These are phyloP conservation scores for Andrena fulva DNA, from an alignment of 2,888 invertebrate species.

Conservation along the genomic window DNA sequence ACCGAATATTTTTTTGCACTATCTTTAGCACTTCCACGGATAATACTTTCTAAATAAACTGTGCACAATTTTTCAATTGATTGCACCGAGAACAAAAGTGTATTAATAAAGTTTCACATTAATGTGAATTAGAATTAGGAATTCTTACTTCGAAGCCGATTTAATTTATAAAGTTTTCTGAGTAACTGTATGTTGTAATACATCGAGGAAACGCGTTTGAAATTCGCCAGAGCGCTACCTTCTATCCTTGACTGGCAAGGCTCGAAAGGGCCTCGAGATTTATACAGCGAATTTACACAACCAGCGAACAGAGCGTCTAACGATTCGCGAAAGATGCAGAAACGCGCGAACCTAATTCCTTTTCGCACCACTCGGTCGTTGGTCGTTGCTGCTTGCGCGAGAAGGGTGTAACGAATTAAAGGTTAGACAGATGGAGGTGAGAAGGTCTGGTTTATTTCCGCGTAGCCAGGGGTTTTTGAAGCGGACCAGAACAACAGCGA, in stretches of 20 bases:
- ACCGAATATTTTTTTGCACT: too few relatives aligned
- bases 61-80: too few relatives aligned
- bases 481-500: not conserved
- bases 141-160: slow-evolving; percentile 18
- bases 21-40: too few relatives aligned
- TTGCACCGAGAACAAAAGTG: too few relatives aligned
- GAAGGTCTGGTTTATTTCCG: slow-evolving; percentile 12
- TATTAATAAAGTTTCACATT: too few relatives aligned
- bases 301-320: slow-evolving; percentile 32
- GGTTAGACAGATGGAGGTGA: slow-evolving; percentile 19
- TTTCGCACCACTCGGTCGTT: not conserved
- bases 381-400: slow-evolving; percentile 11
- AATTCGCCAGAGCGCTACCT: slow-evolving; percentile 41
- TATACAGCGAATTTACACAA: slow-evolving; percentile 40
- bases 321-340: slow-evolving; percentile 16
- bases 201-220: slow-evolving; percentile 48
- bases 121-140: slow-evolving; percentile 21
- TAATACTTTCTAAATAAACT: too few relatives aligned
- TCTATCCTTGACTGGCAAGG: not conserved
- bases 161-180: slow-evolving; percentile 25
- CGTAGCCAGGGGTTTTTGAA: not conserved
- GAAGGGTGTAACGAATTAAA: slow-evolving; percentile 13
- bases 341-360: slow-evolving; percentile 34
- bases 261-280: slow-evolving; percentile 34
- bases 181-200: slow-evolving; percentile 42